Base-by-base conservation (phyloP, 1,140 invertebrate genomes). In the Halesus radiatus region DNA sequence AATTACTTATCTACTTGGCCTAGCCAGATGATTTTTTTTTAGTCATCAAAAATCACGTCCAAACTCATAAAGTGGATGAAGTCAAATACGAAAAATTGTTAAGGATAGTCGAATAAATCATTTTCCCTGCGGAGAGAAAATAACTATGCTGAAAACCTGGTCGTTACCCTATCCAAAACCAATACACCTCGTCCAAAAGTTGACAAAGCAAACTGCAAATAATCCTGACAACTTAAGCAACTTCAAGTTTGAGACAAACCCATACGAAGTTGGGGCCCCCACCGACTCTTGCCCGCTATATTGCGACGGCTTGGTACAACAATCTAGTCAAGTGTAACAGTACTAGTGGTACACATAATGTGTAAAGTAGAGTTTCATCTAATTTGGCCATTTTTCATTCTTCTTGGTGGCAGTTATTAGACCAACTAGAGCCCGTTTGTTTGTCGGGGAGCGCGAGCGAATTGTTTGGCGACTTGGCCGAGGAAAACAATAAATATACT, bases 351-450 rank as follows among this genome's bases (percentile, higher is more conserved):
- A 26, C 26, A n/a, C 16, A 64, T 64, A 32, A 64, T 45, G 37
- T 45, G 10, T 45, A 37, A 37, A 37, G 18, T 32, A 22, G 37
- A 70, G 18, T 70, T 70, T 52, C 66, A 70, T 70, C 66, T 70
- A 70, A 70, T 70, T 70, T 45, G 66, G 37, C 45, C 45, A 70
- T 70, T 70, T 70, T 70, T 70, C 66, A 70, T 50, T 37, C 32
- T n/a, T 37, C 37, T 6, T 8, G 32, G n/a, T 70, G 66, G 66
- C 66, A 70, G 66, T 70, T 70, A 70, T 70, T 70, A 52, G 66
- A n/a, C 22, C 32, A 70, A 70, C 66, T 70, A 50, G 37, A n/a
- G 32, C 16, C 32, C 8, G 18, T 70, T 70, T 64, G 62, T 64
- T 64, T 64, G 22, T n/a, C 26, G 62, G 26, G 62, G 62, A 26